Base-by-base conservation (phyloP, 2,797 vertebrate genomes). In the Clamator glandarius region DNA sequence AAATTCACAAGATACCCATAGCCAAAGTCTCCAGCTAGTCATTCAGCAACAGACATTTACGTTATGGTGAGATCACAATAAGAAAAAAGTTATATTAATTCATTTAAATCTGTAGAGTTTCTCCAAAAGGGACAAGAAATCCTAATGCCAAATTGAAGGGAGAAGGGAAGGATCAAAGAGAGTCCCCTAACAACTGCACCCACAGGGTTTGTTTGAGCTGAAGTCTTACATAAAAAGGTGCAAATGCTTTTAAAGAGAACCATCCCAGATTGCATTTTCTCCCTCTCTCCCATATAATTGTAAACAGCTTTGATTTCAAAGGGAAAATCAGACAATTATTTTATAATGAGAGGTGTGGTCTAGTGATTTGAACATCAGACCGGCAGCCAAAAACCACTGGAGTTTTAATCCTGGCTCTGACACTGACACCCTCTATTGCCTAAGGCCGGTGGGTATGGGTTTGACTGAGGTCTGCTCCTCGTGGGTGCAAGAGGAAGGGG, bases 221-320 rank as follows among this genome's bases (percentile, higher is more conserved):
- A 96, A 96, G 67, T 96, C 90, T 88, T 88, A 91, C 91, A 96
- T 88, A 2, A 86, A 92, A 96, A 96, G 78, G 89, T 93, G 83
- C 36, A 91, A 92, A 90, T 57, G 63, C 91, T 92, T 96, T 93
- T 94, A 84, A 95, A 89, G 35, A 66, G 35, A 87, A 84, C 55
- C 62, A 84, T 81, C 89, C 79, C 70, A 91, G 92, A 63, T 96
- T 82, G 89, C 77, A 90, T 92, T 93, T 95, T 97, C 93, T 94
- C 4, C 24, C 80, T 94, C 89, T 96, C 91, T 93, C 91, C 76
- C 80, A 79, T 95, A 39, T 96, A 97, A 97, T 97, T 96, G 90
- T 91, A 96, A 96, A 95, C 90, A 96, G 93, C 95, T 96, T 97
- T 96, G 95, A 97, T 96, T 96, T 96, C 96, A 97, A 96, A 96